Evolutionary conservation across 2,888 invertebrate species (phyloP), one percentile per base, ranked within the genome.

Genomic region (Thereva unica): DNA sequence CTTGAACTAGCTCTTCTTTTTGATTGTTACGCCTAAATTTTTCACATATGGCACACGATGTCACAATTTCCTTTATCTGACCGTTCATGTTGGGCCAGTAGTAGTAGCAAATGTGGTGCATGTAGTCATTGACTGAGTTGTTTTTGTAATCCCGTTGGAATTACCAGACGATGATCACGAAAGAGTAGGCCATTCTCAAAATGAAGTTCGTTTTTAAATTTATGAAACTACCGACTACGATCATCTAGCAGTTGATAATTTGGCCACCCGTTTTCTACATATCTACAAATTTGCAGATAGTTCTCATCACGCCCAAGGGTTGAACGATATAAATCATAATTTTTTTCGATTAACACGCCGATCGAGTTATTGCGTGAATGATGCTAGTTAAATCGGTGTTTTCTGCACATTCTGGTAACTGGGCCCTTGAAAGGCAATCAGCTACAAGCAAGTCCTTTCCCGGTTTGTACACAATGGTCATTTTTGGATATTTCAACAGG

Each of bases 401-500:
- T 42, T 9, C 34, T 3, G 54, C 69, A 9, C 56, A 67, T 55
- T 69, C 67, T 10, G 67, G 55, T 42, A 71, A 67, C 61, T 67
- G 71, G 6, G 72, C 68, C 55, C 74, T 63, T 12, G 74, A 75
- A 37, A 73, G 67, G 35, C 73, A 68, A 64, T 77, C 75, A 38
- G 75, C 74, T 35, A 76, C 69, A 42, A 70, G 66, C 70, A 76
- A 71, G 45, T 73, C 59, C 57, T 71, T 73, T 23, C 75, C 76
- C 5, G 74, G 75, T 55, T 70, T 77, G 71, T 72, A 72, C n/a
- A 57, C 64, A 34, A 70, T 54, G 10, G 34, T 42, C 53, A 71
- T 69, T 9, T 66, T 10, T 2, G 23, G 23, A 59, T 76, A 77
- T 69, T 73, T 76, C n/a, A 75, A 49, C 35, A 76, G 66, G 52